Percentiles rank a stretch among this genome's conserved stretches.
These are phyloP conservation scores for Andrena hattorfiana DNA, from an alignment of 2,888 invertebrate genomes.

Conservation along the genomic window DNA sequence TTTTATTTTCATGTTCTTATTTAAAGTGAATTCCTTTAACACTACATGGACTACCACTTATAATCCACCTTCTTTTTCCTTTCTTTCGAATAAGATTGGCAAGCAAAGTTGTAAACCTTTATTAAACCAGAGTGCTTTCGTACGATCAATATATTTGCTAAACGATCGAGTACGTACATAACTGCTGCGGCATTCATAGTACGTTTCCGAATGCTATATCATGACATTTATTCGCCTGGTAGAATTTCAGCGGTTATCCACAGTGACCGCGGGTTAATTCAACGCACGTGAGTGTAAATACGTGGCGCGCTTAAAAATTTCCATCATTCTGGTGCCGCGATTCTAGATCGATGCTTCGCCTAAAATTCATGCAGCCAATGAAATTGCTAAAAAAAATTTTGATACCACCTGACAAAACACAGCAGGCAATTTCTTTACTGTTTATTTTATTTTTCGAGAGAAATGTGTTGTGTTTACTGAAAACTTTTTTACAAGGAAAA, in stretches of 20 bases:
- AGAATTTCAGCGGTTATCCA: slow-evolving; percentile 57
- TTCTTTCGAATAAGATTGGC: no score
- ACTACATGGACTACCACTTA: no score
- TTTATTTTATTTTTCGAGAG: no score
- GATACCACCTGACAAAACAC: no score
- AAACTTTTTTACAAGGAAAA: no score
- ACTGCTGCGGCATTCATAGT: slow-evolving; percentile 35
- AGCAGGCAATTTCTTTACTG: no score
- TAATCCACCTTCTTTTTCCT: neutral
- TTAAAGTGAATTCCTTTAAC: no score
- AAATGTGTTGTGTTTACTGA: no score
- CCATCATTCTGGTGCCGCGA: slow-evolving; percentile 6
- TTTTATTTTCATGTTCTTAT: no score
- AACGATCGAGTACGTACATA: slow-evolving; percentile 9
- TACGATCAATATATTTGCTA: slow-evolving; percentile 10
- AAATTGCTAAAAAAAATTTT: no score
- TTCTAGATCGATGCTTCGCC: slow-evolving; percentile 11
- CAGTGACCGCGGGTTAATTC: slow-evolving; percentile 55
- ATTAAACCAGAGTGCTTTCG: neutral
- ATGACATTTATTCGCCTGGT: slow-evolving; percentile 58
- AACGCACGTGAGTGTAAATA: slow-evolving; percentile 43
- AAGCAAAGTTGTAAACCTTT: neutral
- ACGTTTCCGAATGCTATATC: slow-evolving; percentile 43
- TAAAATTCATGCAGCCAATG: no score
- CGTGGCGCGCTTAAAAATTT: slow-evolving; percentile 44